Base-by-base conservation (phyloP, 2,888 invertebrate genomes). In the Nemurella pictetii region DNA sequence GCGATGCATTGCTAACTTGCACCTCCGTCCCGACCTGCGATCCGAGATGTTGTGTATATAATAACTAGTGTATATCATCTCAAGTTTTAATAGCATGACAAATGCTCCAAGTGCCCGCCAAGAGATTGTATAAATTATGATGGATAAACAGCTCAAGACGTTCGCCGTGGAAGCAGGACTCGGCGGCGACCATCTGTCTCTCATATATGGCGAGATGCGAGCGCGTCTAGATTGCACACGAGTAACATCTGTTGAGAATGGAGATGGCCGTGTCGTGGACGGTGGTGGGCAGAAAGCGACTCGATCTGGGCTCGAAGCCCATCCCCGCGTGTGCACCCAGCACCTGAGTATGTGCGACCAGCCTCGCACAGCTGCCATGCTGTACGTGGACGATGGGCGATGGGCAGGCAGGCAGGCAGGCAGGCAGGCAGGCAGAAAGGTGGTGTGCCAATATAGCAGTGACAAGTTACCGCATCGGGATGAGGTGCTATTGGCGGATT, bases 281-380 rank as follows among this genome's bases (percentile, higher is more conserved):
- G 28, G 78, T 28, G 78, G 78, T n/a, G 28, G n/a, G 78, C n/a
- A 78, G 78, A 9, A n/a, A 30, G 78, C 30, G 78, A 30, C 30
- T 30, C 28, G 78, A 27, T 78, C 78, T 28, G 78, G 78, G 29
- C 78, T 78, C 78, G 78, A 78, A 28, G 29, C 78, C 78, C 28
- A 75, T 25, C 75, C 75, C 75, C 55, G 55, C 55, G n/a, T n/a
- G n/a, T n/a, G 20, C 55, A 55, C 12, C 55, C 55, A 55, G n/a
- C 78, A 78, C 78, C 78, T 78, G 78, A 30, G 78, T 28, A 78
- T 78, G 78, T 30, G 30, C 1, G 77, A 28, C 5, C n/a, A 1
- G 27, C 28, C 27, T 9, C 15, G 28, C 25, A n/a, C 28, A 28
- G 26, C 9, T 55, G 55, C 15, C 3, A 15, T 20, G 20, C 55